These are phyloP conservation scores for Dromiciops gliroides DNA, from an alignment of 2,113 vertebrate species.

Conservation along the genomic window DNA sequence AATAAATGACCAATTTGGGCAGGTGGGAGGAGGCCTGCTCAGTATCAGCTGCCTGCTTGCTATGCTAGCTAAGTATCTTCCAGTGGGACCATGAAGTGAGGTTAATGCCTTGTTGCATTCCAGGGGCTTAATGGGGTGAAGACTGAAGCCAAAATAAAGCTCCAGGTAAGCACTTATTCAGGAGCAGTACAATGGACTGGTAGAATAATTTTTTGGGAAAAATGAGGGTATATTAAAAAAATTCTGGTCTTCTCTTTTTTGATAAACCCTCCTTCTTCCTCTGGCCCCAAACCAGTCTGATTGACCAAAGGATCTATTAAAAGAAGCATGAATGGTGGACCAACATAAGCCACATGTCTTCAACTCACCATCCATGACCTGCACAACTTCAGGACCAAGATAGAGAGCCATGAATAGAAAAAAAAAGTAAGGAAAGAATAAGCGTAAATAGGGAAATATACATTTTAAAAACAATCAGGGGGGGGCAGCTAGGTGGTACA, in stretches of 20 bases:
- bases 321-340: neutral
- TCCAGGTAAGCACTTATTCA: neutral
- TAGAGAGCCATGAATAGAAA: neutral
- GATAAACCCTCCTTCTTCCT: neutral
- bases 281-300: neutral
- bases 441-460: neutral
- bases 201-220: neutral
- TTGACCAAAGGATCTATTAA: neutral
- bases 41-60: neutral
- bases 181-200: neutral
- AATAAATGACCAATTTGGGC: neutral
- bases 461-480: no score
- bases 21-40: neutral
- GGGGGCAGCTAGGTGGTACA: no score
- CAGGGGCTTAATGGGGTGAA: neutral
- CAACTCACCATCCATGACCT: neutral
- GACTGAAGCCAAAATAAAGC: neutral
- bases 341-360: neutral
- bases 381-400: neutral
- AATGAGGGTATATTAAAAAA: neutral
- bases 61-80: neutral
- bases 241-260: neutral
- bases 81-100: neutral
- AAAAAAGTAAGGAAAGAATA: neutral
- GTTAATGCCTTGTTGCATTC: neutral